Base-by-base conservation (phyloP, 2,113 vertebrate genomes). In the Catharus minimus region DNA sequence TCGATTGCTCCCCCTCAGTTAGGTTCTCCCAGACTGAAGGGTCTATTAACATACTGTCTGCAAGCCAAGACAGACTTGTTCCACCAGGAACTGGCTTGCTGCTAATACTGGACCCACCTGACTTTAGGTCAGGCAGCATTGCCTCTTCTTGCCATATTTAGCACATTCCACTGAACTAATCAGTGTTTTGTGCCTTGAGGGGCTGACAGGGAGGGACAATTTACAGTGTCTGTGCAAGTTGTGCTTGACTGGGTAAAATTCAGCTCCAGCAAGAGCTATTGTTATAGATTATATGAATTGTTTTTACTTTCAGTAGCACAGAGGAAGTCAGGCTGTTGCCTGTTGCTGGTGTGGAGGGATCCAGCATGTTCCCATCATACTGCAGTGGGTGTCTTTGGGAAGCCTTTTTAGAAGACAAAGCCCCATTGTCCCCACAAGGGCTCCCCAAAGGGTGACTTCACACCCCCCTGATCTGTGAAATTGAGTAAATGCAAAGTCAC, bases 61-160 rank as follows among this genome's bases (percentile, higher is more conserved):
- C 93, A 89, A 93, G 86, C 86, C 84, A 33, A 90, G 55, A 50
- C 92, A 93, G 93, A 92, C 93, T 90, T 62, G 50, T 94, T 96
- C 95, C 90, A 95, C 83, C 95, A 2, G 83, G 90, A 96, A 95
- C 92, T 93, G 83, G 92, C 92, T 94, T 90, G 83, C 81, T 94
- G 69, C 43, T 89, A 91, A 69, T 79, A 50, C 90, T 90, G 83
- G 71, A 94, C 90, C 62, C 46, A 80, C 89, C 92, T 94, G 92
- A 86, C 90, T 87, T 75, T 62, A 55, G 58, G 78, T 90, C 78
- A 76, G 84, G 74, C 71, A 82, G 62, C 5, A 33, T 69, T 68
- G 72, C 74, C 92, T 91, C 90, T 95, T 96, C 90, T 86, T 90
- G 84, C 88, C 71, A 10, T 95, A 90, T 94, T 94, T 95, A 95